Evolutionary conservation across 2,888 invertebrate species (phyloP).

Genomic region (Lypha dubia): DNA sequence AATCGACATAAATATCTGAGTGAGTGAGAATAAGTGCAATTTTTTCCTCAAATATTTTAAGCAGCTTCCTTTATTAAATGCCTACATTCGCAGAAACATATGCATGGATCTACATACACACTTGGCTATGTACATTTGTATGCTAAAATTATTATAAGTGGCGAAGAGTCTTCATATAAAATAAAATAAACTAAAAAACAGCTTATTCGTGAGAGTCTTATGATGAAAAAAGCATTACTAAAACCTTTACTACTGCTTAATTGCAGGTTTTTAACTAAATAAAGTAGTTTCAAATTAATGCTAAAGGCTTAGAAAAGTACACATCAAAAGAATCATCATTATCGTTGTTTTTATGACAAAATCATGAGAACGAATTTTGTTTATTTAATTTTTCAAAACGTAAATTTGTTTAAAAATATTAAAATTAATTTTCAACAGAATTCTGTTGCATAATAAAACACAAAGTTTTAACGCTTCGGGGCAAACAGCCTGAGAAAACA

Average conservation of each 20-base stretch:
- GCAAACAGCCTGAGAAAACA: constrained; percentile 41
- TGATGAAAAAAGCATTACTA: constrained; percentile 27
- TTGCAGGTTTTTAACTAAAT: constrained; percentile 34
- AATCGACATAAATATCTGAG: too few species aligned
- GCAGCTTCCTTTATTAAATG: background rate
- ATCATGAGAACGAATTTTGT: constrained; percentile 58
- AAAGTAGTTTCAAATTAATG: constrained; percentile 6
- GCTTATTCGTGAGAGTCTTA: constrained; percentile 31
- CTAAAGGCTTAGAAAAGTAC: constrained; percentile 38
- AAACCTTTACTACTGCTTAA: constrained; percentile 69
- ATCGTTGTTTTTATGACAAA: constrained; percentile 61
- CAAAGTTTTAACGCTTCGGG: constrained; percentile 38
- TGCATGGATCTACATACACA: background rate
- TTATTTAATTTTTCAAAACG: constrained; percentile 25
- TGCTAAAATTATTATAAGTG: constrained; percentile 19
- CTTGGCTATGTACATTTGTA: background rate
- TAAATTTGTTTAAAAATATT: constrained; percentile 39
- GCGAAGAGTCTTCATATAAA: constrained; percentile 13
- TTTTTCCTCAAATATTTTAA: too few species aligned
- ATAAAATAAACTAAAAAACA: constrained; percentile 6
- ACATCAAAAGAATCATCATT: constrained; percentile 16
- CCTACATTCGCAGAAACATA: background rate
- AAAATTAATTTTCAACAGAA: constrained; percentile 61
- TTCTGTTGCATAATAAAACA: constrained; percentile 31
- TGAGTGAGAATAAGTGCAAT: too few species aligned